Evolutionary conservation across 2,797 vertebrate genomes (phyloP).

Genomic region (Harpagifer antarcticus): DNA sequence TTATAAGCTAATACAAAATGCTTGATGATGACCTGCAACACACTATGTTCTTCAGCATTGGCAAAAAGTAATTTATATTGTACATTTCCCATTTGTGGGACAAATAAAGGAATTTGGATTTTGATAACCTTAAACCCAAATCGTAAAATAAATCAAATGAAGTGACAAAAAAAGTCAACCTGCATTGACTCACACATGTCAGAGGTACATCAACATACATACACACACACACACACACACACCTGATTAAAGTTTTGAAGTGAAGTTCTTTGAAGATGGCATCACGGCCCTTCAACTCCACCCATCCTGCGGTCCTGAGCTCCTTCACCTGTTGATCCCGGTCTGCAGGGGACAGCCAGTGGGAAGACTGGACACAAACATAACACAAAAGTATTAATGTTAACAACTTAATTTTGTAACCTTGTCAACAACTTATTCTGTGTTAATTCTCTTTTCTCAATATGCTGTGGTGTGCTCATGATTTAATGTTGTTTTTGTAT

Average conservation of each 20-base stretch:
- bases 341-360: constrained; percentile 88
- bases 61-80: not conserved
- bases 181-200: not conserved
- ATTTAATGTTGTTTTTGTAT: not conserved
- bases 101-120: no score
- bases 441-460: not conserved
- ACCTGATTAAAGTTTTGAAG: constrained; percentile 98
- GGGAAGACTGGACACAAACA: constrained; percentile 83
- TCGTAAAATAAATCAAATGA: not conserved
- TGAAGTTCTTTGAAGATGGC: constrained; percentile 95
- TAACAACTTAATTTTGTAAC: not conserved
- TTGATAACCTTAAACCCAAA: not conserved
- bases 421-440: not conserved
- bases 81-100: no score
- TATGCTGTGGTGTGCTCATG: not conserved
- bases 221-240: constrained; percentile 26
- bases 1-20: no score
- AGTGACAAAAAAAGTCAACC: not conserved
- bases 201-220: not conserved
- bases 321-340: constrained; percentile 87
- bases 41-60: not conserved
- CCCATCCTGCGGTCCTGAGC: constrained; percentile 91
- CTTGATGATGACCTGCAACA: no score
- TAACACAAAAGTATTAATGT: constrained; percentile 12
- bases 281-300: constrained; percentile 88